These are phyloP conservation scores for Ondatra zibethicus DNA, from an alignment of 2,113 vertebrate species.

Conservation along the genomic window DNA sequence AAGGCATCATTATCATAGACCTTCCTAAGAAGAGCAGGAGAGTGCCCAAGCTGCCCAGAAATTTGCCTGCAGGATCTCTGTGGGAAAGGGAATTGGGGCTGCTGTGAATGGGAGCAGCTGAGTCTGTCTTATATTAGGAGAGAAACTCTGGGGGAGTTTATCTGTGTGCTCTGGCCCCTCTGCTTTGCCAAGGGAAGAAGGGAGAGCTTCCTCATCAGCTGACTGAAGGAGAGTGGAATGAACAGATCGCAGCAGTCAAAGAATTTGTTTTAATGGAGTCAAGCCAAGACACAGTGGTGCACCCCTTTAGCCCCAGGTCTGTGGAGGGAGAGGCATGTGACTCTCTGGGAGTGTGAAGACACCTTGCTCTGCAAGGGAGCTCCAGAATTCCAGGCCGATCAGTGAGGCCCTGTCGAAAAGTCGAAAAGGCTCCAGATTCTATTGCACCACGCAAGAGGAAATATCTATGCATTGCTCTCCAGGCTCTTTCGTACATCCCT, in stretches of 20 bases:
- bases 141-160: neutral
- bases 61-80: neutral
- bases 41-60: neutral
- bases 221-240: neutral
- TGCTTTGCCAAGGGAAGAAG: neutral
- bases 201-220: neutral
- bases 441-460: neutral
- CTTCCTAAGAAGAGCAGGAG: neutral
- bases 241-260: neutral
- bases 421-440: neutral
- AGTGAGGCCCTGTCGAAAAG: neutral
- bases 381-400: neutral
- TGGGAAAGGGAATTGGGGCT: neutral
- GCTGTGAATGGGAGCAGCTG: neutral
- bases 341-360: neutral
- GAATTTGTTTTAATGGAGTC: neutral
- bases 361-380: neutral
- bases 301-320: neutral
- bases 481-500: neutral
- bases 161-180: neutral
- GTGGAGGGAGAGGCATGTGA: neutral
- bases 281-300: neutral
- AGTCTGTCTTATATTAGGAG: neutral
- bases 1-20: neutral
- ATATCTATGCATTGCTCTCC: neutral